These are phyloP conservation scores for Orchesella cincta DNA, from an alignment of 1,140 invertebrate genomes.

Conservation along the genomic window DNA sequence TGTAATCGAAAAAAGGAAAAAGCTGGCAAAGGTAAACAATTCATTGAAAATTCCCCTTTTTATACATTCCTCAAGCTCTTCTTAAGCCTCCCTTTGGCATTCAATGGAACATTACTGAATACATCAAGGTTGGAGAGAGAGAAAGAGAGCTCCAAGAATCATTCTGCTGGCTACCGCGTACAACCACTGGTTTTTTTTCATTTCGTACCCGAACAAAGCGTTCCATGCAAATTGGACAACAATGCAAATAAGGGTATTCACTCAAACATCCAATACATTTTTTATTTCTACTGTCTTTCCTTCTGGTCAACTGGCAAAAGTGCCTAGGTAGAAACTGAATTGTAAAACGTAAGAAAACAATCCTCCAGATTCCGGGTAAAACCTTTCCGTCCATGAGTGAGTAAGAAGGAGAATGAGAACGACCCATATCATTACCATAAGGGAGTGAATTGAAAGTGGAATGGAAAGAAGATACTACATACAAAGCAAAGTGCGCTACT, in stretches of 20 bases:
- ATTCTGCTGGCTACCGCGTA: not conserved
- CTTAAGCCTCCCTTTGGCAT: constrained; percentile 3
- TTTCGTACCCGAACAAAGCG: constrained; percentile 33
- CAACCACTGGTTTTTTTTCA: constrained; percentile 12
- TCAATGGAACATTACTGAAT: not conserved
- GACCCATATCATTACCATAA: not conserved
- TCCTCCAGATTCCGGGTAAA: not conserved
- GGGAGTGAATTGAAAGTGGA: not conserved
- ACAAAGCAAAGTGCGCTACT: not conserved
- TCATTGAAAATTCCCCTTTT: constrained; percentile 30
- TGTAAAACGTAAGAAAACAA: not conserved
- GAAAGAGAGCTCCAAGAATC: too few species aligned
- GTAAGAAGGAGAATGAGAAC: not conserved
- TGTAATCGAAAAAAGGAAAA: not conserved
- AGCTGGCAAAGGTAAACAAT: constrained; percentile 13
- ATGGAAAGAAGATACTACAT: not conserved
- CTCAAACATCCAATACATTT: not conserved
- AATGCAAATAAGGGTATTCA: constrained; percentile 49
- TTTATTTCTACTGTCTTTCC: too few species aligned
- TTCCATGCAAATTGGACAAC: constrained; percentile 50
- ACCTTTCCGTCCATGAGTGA: not conserved
- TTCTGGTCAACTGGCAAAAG: too few species aligned
- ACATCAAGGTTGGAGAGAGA: not conserved
- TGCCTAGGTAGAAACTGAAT: constrained; percentile 17
- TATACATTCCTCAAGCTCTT: constrained; percentile 5